Evolutionary conservation across 2,888 invertebrate species (phyloP), one percentile per base, ranked within the genome.

Genomic region (Margaritifera margaritifera): DNA sequence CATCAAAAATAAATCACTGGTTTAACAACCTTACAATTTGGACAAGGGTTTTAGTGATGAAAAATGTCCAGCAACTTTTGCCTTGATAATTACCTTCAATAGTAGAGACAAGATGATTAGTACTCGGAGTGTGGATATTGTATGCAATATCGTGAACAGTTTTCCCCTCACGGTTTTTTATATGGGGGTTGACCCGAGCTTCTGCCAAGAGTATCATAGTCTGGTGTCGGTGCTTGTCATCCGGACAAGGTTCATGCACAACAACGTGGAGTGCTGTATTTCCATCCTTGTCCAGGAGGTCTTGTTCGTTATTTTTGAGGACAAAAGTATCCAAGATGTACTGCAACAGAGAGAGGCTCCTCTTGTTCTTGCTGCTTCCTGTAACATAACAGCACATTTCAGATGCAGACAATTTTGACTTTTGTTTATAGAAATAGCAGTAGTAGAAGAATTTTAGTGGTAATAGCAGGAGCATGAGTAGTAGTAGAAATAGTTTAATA

Each of bases 251-350:
- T 25, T 74, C 68, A 31, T 53, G 69, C 3, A 77, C n/a, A 6
- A 75, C 73, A 2, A 64, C 56, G 60, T 81, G 81, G 6, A 81
- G 72, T 3, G 73, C 78, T 0, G 85, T 84, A 69, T 85, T 85
- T 25, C 81, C 80, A 8, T 74, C 66, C n/a, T 25, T 58, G 66
- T 84, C 84, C 31, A 65, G 57, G 11, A 76, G 59, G 63, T 80
- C 78, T 19, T 69, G 67, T 25, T 81, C 80, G 8, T 55, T 31
- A 3, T 51, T 60, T 4, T 62, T 69, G 11, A 59, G 56, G 6
- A 69, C 70, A 22, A 52, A 64, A 1, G 61, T 69, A 15, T 68
- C 54, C 62, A 81, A 53, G n/a, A 81, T 53, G 60, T 71, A 77
- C 50, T 72, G 55, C 58, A 83, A 65, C 1, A 82, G 59, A 2